These are phyloP conservation scores for Mycteria americana DNA, from an alignment of 2,797 vertebrate genomes.

Conservation along the genomic window DNA sequence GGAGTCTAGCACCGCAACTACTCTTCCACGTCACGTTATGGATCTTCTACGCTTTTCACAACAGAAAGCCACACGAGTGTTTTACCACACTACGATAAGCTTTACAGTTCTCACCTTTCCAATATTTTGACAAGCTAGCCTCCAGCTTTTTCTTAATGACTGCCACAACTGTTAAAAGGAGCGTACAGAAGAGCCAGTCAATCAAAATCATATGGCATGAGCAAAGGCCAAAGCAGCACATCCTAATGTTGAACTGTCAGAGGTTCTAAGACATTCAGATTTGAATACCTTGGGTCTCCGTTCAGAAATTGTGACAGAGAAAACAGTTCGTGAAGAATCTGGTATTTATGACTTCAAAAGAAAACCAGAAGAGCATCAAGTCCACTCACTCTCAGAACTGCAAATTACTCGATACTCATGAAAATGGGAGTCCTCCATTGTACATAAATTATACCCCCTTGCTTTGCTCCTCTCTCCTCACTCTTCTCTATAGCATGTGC, in stretches of 20 bases:
- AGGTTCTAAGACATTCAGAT: accelerated
- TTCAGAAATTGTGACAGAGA: not conserved
- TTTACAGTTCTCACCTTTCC: not conserved
- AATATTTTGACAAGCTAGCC: not conserved
- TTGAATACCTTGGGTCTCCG: accelerated
- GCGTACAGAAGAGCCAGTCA: not conserved
- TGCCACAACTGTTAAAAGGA: not conserved
- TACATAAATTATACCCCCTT: accelerated
- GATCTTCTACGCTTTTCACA: not conserved
- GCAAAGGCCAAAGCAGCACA: not conserved
- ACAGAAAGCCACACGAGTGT: not conserved
- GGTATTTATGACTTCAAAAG: accelerated
- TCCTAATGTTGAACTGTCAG: accelerated
- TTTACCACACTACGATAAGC: not conserved
- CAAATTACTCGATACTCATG: not conserved
- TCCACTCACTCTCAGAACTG: not conserved
- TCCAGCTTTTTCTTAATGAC: not conserved
- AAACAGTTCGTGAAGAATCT: not conserved
- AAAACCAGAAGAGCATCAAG: not conserved
- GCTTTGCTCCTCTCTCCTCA: not conserved
- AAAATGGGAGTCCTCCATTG: not conserved
- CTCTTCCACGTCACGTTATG: not conserved
- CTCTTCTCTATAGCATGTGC: not conserved
- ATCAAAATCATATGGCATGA: accelerated
- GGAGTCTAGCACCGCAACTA: not conserved